phyloP scores from a whole-genome alignment of 1,140 invertebrate species.

The Paracyclopina nana region DNA sequence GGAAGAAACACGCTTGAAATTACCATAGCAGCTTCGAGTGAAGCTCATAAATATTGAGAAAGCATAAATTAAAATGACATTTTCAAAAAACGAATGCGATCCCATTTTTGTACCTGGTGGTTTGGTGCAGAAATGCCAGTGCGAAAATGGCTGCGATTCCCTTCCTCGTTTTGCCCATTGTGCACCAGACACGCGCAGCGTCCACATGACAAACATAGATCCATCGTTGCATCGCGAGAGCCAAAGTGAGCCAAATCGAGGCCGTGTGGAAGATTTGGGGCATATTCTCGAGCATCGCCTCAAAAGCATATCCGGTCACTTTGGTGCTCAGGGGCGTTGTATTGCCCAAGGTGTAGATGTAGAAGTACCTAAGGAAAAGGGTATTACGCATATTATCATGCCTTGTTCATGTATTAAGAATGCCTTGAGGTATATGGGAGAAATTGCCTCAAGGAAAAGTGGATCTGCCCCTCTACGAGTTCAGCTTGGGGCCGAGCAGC shows the following conservation, averaged over 20 bases:
- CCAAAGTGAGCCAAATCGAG: constrained; percentile 71
- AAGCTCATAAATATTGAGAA: no score
- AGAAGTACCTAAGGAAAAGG: constrained; percentile 35
- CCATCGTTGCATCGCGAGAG: constrained; percentile 66
- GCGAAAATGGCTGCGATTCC: constrained; percentile 51
- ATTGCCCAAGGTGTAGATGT: constrained; percentile 73
- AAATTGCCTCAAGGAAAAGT: no score
- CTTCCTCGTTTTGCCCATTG: constrained; percentile 53
- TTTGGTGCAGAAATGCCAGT: constrained; percentile 52
- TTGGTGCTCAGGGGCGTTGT: constrained; percentile 50
- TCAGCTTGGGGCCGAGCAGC: no score
- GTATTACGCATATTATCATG: no score
- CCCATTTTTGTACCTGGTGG: constrained; percentile 26
- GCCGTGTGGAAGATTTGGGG: constrained; percentile 77
- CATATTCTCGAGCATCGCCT: constrained; percentile 48
- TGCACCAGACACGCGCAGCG: constrained; percentile 62
- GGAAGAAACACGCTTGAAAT: no score
- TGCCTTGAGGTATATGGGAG: no score
- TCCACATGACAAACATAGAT: constrained; percentile 78
- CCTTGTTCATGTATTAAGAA: no score
- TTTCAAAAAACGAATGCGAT: not conserved
- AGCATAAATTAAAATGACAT: no score
- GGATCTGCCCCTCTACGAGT: no score
- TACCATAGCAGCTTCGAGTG: no score
- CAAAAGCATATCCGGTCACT: constrained; percentile 51